Percentiles rank a stretch among this genome's conserved stretches.
Conservation (phyloP, 2,888 invertebrate species). For the Lamproptera curius region DNA sequence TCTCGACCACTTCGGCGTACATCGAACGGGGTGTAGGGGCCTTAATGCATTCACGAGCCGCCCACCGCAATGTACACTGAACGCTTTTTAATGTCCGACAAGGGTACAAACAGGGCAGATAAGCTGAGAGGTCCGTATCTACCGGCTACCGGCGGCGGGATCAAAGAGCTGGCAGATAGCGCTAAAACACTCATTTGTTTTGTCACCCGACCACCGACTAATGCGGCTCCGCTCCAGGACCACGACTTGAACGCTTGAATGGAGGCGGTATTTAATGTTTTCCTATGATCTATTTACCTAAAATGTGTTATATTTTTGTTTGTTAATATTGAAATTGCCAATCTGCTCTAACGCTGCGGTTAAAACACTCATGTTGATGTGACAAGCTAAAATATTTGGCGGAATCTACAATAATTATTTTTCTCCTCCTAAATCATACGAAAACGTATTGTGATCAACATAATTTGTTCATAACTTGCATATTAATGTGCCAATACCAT, state of each 20-base stretch:
- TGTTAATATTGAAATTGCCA: no score
- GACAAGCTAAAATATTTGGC: no score
- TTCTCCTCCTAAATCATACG: no score
- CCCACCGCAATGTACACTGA: conserved; percentile 19
- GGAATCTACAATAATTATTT: no score
- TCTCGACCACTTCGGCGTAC: not conserved
- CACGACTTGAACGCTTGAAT: not conserved
- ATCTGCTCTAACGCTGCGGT: no score
- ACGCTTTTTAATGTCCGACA: conserved; percentile 22
- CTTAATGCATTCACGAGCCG: conserved; percentile 3
- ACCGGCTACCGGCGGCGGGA: conserved; percentile 47
- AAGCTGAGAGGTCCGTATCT: conserved; percentile 35
- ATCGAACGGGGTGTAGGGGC: conserved; percentile 9
- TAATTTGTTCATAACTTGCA: no score
- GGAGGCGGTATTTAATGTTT: conserved; percentile 6
- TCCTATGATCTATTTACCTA: no score
- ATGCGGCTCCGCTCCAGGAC: conserved; percentile 28
- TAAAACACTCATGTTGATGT: no score
- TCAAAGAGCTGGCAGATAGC: conserved; percentile 63
- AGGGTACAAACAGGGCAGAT: conserved; percentile 28
- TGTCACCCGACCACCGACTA: conserved; percentile 56
- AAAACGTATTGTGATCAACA: no score
- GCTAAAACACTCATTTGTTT: conserved; percentile 78
- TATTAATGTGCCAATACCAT: no score
- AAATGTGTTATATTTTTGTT: no score